Percentiles rank a stretch among this genome's conserved stretches.
Conservation (phyloP, 1,140 invertebrate genomes). For the Camponotus vicinus region DNA sequence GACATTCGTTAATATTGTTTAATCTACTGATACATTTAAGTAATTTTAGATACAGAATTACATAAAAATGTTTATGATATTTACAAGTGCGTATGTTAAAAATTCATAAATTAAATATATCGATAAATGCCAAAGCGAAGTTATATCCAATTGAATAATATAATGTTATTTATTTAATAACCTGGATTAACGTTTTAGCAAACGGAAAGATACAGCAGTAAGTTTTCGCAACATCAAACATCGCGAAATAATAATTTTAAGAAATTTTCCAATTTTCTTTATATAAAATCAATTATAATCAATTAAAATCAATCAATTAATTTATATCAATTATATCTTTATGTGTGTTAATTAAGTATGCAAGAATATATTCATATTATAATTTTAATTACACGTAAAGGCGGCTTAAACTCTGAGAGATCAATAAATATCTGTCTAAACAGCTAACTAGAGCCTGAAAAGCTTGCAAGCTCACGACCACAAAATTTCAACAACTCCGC, state of each 20-base stretch:
- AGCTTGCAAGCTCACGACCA: background rate
- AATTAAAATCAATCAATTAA: too few relatives aligned
- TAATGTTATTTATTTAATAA: background rate
- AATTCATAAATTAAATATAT: background rate
- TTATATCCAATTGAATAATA: too few relatives aligned
- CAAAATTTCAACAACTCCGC: conserved; percentile 34
- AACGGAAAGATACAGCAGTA: background rate
- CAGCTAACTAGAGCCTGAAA: conserved; percentile 8
- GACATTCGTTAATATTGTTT: conserved; percentile 26
- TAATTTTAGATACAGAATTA: conserved; percentile 19
- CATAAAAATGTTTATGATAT: too few relatives aligned
- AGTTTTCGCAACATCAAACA: background rate
- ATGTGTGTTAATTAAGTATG: conserved; percentile 1
- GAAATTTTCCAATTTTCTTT: too few relatives aligned
- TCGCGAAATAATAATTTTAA: background rate
- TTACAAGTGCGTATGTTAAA: background rate
- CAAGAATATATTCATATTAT: background rate
- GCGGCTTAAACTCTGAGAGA: background rate
- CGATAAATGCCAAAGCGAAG: too few relatives aligned
- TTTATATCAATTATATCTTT: background rate
- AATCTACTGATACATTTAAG: background rate
- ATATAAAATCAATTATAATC: background rate
- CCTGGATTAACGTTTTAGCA: background rate
- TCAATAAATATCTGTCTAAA: conserved; percentile 29
- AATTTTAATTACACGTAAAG: background rate